Evolutionary conservation across 2,113 vertebrate genomes (phyloP).

Genomic region (Neogobius melanostomus): DNA sequence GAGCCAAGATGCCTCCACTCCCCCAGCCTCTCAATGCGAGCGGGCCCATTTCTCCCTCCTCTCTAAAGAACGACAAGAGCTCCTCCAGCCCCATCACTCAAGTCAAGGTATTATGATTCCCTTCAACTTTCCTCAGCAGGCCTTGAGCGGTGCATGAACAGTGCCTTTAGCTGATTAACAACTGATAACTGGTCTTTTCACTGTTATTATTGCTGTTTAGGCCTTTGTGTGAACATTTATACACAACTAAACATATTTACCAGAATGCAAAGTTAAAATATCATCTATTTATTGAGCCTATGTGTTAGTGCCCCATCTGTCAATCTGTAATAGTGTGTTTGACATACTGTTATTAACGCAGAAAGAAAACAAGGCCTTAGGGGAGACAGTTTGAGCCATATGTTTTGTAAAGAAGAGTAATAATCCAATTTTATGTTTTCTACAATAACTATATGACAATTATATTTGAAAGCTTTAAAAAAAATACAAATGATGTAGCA

Average conservation of each 20-base stretch:
- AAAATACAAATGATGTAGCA: too few species aligned
- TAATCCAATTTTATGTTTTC: conserved; percentile 29
- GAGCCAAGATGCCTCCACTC: conserved; percentile 96
- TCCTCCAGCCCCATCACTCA: conserved; percentile 95
- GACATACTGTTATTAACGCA: neutral
- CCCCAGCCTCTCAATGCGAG: conserved; percentile 89
- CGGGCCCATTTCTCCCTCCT: conserved; percentile 92
- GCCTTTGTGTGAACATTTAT: neutral
- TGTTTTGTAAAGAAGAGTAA: conserved; percentile 75
- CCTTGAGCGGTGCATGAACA: conserved; percentile 66
- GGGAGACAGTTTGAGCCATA: conserved; percentile 66
- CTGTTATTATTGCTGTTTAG: neutral
- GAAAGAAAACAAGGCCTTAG: conserved; percentile 70
- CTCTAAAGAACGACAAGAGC: conserved; percentile 97
- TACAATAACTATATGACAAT: neutral
- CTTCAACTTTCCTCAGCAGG: conserved; percentile 21
- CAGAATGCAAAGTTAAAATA: too few species aligned
- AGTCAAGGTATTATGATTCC: conserved; percentile 83
- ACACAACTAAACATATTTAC: too few species aligned
- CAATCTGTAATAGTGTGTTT: neutral
- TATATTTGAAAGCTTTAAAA: too few species aligned
- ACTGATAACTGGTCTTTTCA: neutral
- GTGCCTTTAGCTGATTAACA: conserved; percentile 49
- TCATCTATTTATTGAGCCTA: too few species aligned
- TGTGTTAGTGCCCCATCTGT: neutral